Evolutionary conservation across 1,140 invertebrate genomes (phyloP).

Genomic region (Drosophila baimaii): DNA sequence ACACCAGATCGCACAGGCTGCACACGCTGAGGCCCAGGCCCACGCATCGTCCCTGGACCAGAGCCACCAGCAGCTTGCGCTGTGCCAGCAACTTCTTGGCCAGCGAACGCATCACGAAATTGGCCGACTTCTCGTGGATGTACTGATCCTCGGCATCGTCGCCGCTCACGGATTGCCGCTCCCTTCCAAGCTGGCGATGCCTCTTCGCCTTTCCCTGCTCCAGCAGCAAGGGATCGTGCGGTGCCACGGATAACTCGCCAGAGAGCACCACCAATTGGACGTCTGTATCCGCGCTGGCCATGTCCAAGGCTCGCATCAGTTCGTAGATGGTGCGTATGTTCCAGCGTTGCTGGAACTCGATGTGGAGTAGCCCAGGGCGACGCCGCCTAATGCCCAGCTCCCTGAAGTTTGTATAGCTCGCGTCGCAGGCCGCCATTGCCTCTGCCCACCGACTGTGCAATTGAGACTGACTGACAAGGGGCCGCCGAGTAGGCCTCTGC

Average conservation of each 20-base stretch:
- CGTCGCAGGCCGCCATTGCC: background rate
- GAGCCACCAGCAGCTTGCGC: conserved; percentile 93
- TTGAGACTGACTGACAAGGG: conserved; percentile 21
- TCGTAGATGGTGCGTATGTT: conserved; percentile 84
- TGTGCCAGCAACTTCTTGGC: conserved; percentile 93
- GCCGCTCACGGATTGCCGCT: background rate
- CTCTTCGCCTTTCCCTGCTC: conserved; percentile 14
- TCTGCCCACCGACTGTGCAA: conserved; percentile 1
- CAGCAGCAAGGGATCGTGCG: conserved; percentile 20
- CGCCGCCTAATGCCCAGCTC: conserved; percentile 56
- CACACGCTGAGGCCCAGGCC: conserved; percentile 94
- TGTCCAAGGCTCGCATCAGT: conserved; percentile 60
- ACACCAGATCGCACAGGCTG: conserved; percentile 94
- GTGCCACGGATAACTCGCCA: conserved; percentile 92
- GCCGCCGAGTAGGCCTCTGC: background rate
- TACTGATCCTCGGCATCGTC: conserved; percentile 41
- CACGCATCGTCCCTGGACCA: conserved; percentile 97
- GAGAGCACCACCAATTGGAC: conserved; percentile 63
- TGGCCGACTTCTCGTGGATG: conserved; percentile 56
- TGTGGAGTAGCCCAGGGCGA: conserved; percentile 75
- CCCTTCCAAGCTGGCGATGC: background rate
- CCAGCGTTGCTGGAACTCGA: conserved; percentile 90
- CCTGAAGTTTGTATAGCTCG: conserved; percentile 48
- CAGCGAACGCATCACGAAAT: conserved; percentile 87
- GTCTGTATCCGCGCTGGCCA: conserved; percentile 46